phyloP scores from a whole-genome alignment of 1,140 invertebrate species.

The Rhyzopertha dominica region DNA sequence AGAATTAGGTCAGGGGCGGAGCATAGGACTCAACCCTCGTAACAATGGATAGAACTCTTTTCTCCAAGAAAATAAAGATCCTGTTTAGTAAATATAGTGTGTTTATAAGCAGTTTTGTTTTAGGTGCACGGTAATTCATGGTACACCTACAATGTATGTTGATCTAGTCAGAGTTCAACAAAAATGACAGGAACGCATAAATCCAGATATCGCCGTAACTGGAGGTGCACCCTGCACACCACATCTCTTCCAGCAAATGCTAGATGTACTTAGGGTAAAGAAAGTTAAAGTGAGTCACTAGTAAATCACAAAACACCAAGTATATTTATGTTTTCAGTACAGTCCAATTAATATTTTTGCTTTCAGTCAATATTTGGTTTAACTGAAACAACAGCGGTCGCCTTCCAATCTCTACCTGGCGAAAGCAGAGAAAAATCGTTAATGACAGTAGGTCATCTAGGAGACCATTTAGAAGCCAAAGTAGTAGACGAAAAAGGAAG shows the following conservation, averaged over 20 bases:
- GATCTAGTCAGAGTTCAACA: constrained; percentile 60
- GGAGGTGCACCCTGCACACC: constrained; percentile 55
- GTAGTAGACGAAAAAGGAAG: constrained; percentile 62
- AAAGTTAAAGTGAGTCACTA: constrained; percentile 37
- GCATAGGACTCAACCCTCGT: no score
- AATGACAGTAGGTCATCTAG: constrained; percentile 68
- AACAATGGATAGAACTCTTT: no score
- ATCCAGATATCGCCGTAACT: constrained; percentile 1
- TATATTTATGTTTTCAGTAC: not conserved
- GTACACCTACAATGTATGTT: constrained; percentile 93
- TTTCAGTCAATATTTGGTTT: constrained; percentile 64
- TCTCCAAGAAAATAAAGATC: no score
- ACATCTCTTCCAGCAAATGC: constrained; percentile 61
- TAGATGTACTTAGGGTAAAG: constrained; percentile 31
- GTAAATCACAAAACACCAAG: no score
- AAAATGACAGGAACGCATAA: constrained; percentile 19
- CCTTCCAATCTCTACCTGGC: constrained; percentile 58
- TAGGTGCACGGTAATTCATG: constrained; percentile 71
- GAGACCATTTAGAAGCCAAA: constrained; percentile 72
- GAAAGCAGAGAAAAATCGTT: constrained; percentile 61
- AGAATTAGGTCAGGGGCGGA: no score
- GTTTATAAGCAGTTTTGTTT: no score
- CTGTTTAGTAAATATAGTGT: no score
- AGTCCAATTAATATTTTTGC: not conserved
- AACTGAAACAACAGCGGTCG: constrained; percentile 75